phyloP scores from a whole-genome alignment of 2,113 vertebrate genomes.

The Numida meleagris region DNA sequence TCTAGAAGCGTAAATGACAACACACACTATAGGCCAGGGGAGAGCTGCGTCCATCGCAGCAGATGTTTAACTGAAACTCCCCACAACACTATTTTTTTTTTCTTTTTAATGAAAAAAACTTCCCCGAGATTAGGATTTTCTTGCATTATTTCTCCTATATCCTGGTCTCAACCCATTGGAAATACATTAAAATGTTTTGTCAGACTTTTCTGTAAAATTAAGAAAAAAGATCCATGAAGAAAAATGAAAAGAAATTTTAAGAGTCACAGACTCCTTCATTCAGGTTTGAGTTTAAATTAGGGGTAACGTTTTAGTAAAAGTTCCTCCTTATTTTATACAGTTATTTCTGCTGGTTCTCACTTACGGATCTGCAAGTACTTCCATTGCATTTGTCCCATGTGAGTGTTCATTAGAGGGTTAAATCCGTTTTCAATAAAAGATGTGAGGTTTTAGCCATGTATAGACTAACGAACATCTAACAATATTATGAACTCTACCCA shows the following conservation, averaged over 20 bases:
- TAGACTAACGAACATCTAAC: neutral
- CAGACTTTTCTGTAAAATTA: neutral
- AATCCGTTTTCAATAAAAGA: neutral
- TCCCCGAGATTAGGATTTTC: neutral
- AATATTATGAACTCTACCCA: neutral
- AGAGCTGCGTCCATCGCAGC: neutral
- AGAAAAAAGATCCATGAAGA: neutral
- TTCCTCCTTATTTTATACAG: neutral
- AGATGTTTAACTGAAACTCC: neutral
- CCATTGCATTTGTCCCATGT: neutral
- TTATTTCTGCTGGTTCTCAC: neutral
- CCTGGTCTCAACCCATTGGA: neutral
- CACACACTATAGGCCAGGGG: neutral
- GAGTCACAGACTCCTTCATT: neutral
- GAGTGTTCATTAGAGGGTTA: neutral
- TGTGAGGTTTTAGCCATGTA: neutral
- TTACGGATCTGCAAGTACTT: neutral
- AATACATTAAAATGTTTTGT: neutral
- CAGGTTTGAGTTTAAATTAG: neutral
- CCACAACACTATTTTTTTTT: neutral
- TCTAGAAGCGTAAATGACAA: slow-evolving; percentile 7
- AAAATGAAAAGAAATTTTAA: neutral
- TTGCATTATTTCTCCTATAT: neutral
- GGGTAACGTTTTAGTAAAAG: neutral
- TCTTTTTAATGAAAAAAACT: neutral